Base-by-base conservation (phyloP, 2,113 vertebrate species). In the Brachypodius melanocephalos region DNA sequence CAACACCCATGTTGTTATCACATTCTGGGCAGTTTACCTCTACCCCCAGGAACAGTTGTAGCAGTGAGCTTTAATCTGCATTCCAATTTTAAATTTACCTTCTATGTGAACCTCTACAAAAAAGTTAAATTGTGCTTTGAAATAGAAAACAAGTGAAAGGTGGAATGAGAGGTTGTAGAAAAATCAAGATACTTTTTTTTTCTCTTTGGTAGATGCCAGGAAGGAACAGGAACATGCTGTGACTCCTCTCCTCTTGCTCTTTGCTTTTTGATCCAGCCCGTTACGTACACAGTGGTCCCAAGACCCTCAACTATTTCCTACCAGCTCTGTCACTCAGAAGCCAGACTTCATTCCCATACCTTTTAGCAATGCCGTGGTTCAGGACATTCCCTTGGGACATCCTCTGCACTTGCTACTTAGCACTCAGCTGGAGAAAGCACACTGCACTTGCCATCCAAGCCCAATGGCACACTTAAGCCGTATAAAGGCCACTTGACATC, bases 31-130 rank as follows among this genome's bases (percentile, higher is more conserved):
- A 95, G 92, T 91, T 91, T 88, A 74, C 71, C 25, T 86, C 24
- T 96, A 94, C 84, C 79, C 88, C 71, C 76, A 95, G 95, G 95
- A 97, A 78, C 77, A 89, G 85, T 94, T 96, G 85, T 85, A 95
- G 91, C 43, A 68, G 71, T 93, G 92, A 93, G 76, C 91, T 97
- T 95, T 77, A 94, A 85, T 90, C 75, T 77, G 66, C 48, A 82
- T 97, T 97, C 94, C 94, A 97, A 69, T 97, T 97, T 97, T 97
- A 96, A 97, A 95, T 91, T 68, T 91, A 95, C 88, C 83, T 96
- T 97, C 89, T 79, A 51, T 87, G 63, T 97, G 96, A 96, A 95
- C 59, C 90, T 72, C 75, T 76, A 72, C 48, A 17, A 55, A 89
- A 61, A 63, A 22, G 25, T 43, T 71, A 57, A 75, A 43, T 45